A percentile compares a stretch with the other conserved stretches of the same genome.
phyloP scores from a whole-genome alignment of 2,888 invertebrate genomes.

The Limnephilus rhombicus region DNA sequence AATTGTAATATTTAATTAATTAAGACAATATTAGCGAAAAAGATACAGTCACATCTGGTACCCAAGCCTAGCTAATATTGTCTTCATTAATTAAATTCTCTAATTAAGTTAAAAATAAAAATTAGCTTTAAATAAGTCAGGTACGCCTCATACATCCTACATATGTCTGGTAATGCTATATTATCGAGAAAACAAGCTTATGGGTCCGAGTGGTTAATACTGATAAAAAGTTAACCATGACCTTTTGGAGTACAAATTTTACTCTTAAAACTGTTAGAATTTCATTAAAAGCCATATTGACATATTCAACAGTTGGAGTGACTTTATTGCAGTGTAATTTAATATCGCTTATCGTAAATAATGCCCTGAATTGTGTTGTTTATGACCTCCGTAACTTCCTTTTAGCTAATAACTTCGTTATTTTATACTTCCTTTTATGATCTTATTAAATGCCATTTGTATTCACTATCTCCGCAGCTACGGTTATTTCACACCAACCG shows the following conservation, averaged over 20 bases:
- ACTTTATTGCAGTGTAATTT: background rate
- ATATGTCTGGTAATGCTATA: no score
- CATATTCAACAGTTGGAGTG: background rate
- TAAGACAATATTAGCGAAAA: no score
- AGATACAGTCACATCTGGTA: no score
- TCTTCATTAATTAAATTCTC: no score
- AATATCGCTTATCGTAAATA: constrained; percentile 16
- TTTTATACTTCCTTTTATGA: constrained; percentile 47
- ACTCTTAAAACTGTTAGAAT: background rate
- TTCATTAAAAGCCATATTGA: background rate
- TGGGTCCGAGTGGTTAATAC: no score
- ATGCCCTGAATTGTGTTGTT: constrained; percentile 23
- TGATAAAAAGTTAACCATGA: background rate
- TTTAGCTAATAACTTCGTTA: constrained; percentile 31
- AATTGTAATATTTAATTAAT: no score
- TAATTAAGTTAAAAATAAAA: no score
- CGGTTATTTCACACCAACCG: background rate
- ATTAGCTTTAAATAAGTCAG: no score
- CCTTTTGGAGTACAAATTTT: background rate
- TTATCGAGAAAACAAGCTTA: no score
- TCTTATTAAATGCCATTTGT: constrained; percentile 50
- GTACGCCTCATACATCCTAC: no score
- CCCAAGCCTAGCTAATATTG: no score
- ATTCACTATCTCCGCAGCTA: constrained; percentile 24
- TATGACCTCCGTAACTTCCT: constrained; percentile 16